Evolutionary conservation across 2,113 vertebrate species (phyloP).

Genomic region (Toxotes jaculatrix): DNA sequence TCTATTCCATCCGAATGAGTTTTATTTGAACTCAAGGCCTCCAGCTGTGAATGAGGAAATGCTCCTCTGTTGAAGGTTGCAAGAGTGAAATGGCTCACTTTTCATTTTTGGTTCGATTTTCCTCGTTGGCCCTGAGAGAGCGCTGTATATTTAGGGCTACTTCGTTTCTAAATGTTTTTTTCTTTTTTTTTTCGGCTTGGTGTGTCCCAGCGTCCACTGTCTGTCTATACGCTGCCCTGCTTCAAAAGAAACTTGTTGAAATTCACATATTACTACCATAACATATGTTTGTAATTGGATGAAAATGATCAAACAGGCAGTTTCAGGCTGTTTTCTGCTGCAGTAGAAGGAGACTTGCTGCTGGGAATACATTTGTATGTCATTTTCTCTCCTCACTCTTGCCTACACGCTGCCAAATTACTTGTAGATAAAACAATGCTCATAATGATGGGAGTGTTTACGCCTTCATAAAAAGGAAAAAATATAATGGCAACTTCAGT

Average conservation of each 20-base stretch:
- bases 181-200: too few relatives aligned
- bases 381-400: slow-evolving; percentile 43
- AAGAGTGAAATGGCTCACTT: not conserved
- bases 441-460: slow-evolving; percentile 59
- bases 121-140: not conserved
- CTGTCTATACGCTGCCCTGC: not conserved
- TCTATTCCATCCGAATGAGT: not conserved
- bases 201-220: not conserved
- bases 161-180: not conserved
- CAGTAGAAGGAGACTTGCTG: not conserved
- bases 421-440: slow-evolving; percentile 63
- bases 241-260: not conserved
- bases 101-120: not conserved
- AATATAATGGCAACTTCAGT: slow-evolving; percentile 53
- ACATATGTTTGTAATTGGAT: not conserved
- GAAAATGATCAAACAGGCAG: slow-evolving; percentile 16
- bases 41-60: not conserved
- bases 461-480: slow-evolving; percentile 45
- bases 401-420: slow-evolving; percentile 55
- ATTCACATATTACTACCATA: not conserved
- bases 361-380: slow-evolving; percentile 36
- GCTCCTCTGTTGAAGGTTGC: not conserved
- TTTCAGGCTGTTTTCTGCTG: slow-evolving; percentile 4
- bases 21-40: slow-evolving; percentile 2
- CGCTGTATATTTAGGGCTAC: not conserved